Base-by-base conservation (phyloP, 2,888 invertebrate species). In the Mellilla xanthometata region DNA sequence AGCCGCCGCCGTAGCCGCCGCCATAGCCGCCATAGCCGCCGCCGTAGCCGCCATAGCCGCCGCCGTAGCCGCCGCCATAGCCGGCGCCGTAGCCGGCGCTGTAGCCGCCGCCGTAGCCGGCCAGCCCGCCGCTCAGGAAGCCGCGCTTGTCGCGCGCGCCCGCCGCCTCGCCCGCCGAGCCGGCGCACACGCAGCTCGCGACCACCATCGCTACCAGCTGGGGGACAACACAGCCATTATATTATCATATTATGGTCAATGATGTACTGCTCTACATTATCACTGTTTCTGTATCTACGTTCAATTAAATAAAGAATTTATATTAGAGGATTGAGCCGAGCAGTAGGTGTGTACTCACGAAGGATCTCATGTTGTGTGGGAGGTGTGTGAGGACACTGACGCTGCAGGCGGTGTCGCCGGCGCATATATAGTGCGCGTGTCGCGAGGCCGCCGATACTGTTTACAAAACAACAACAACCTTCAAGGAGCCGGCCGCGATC, bases 1-100 rank as follows among this genome's bases (percentile, higher is more conserved):
- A 33, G 57, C 54, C 40, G 35, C 57, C 48, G 40, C 55, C 13
- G n/a, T 15, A 46, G 50, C 45, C 13, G 50, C 63, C 44, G 10
- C 32, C 27, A 27, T 11, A 3, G 10, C 36, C 31, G 13, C 39
- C 31, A 32, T 32, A 27, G 11, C 24, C 24, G 7, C 24, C 24
- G 7, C 24, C 24, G 24, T 24, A 24, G 43, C 56, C 39, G 49
- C 52, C 38, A 24, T 34, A 5, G n/a, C 8, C 4, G 40, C 38
- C 29, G 10, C 43, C 23, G 32, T 2, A 5, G 19, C n/a, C n/a
- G n/a, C 19, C 19, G 6, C n/a, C 19, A 19, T 45, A 32, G 11
- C 34, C 46, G 29, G 31, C 42, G 27, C 19, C 47, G 47, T 49
- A 44, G 5, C 54, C 49, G 5, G 44, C 42, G 38, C 42, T 45